These are phyloP conservation scores for Hermetia illucens DNA, from an alignment of 1,140 invertebrate species.

Conservation along the genomic window DNA sequence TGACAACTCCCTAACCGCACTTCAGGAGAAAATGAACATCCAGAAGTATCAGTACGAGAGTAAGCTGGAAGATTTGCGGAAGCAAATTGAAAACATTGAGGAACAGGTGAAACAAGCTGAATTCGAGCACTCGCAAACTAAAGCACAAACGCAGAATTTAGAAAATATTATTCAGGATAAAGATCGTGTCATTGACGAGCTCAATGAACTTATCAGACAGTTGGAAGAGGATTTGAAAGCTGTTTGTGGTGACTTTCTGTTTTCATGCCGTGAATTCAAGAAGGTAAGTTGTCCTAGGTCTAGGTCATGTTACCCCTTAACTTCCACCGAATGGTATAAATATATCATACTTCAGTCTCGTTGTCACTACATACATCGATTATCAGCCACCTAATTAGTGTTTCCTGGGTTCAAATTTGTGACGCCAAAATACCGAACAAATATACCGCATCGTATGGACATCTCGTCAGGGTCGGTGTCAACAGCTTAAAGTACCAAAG, in stretches of 20 bases:
- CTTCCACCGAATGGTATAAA: too few relatives aligned
- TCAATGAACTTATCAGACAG: slow-evolving; percentile 14
- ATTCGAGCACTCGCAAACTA: slow-evolving; percentile 16
- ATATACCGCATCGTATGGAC: too few relatives aligned
- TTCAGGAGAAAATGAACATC: slow-evolving; percentile 18
- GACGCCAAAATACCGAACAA: too few relatives aligned
- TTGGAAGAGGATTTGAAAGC: slow-evolving; percentile 23
- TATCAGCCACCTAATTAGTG: too few relatives aligned
- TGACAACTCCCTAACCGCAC: slow-evolving; percentile 13
- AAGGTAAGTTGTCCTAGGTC: slow-evolving; percentile 20
- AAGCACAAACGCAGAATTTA: slow-evolving; percentile 17
- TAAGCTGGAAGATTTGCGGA: slow-evolving; percentile 34
- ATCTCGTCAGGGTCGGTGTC: too few relatives aligned
- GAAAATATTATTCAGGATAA: slow-evolving; percentile 11
- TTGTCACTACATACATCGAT: too few relatives aligned
- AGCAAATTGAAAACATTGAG: slow-evolving; percentile 31
- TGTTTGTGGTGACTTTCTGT: slow-evolving; percentile 22
- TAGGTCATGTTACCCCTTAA: too few relatives aligned
- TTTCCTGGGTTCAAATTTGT: too few relatives aligned
- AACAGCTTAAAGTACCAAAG: too few relatives aligned
- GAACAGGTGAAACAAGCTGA: slow-evolving; percentile 14
- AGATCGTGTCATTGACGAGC: slow-evolving; percentile 8
- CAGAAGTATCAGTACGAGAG: slow-evolving; percentile 20
- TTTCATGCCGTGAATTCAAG: slow-evolving; percentile 24
- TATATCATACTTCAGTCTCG: too few relatives aligned